Base-by-base conservation (phyloP, 2,113 vertebrate genomes). In the Cephalopholis sonnerati region DNA sequence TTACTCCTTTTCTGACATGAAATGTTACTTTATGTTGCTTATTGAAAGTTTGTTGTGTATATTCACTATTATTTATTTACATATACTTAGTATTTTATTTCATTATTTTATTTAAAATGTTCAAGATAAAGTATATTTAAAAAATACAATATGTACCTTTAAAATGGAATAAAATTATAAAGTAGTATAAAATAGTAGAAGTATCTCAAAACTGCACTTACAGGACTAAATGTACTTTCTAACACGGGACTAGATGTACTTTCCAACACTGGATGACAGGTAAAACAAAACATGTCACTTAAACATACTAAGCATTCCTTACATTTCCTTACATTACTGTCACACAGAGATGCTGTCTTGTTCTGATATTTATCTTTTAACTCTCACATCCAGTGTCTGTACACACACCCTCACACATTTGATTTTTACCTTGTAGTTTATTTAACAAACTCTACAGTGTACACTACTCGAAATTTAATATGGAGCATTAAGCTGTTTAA, bases 241-340 rank as follows among this genome's bases (percentile, higher is more conserved):
- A 51, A 8, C 20, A 32, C 3, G n/a, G n/a, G 24, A 18, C 1
- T 55, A 32, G 66, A 54, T 46, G 16, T 25, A 32, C 24, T 29
- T 64, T 48, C 41, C 10, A 51, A 8, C 20, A 32, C 3, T 46
- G 9, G 27, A 27, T 64, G 18, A 64, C 66, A 65, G 13, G 25
- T 74, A 7, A 48, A 77, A 70, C 13, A 67, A 83, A 54, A 27
- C 12, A 57, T 4, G 25, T 9, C 32, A 3, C 6, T 29, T 25
- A 16, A 77, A 71, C 61, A 59, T 48, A 50, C 1, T n/a, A 44
- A 71, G 20, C 22, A 62, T 79, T 73, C 53, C 29, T 67, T 24
- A 58, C 4, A 20, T 29, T 79, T 73, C 53, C 29, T 67, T 24
- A 58, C 4, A 20, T 29, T 41, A 66, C 67, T 73, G 18, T 20